Evolutionary conservation across 2,113 vertebrate genomes (phyloP).

Genomic region (Rostratula benghalensis): DNA sequence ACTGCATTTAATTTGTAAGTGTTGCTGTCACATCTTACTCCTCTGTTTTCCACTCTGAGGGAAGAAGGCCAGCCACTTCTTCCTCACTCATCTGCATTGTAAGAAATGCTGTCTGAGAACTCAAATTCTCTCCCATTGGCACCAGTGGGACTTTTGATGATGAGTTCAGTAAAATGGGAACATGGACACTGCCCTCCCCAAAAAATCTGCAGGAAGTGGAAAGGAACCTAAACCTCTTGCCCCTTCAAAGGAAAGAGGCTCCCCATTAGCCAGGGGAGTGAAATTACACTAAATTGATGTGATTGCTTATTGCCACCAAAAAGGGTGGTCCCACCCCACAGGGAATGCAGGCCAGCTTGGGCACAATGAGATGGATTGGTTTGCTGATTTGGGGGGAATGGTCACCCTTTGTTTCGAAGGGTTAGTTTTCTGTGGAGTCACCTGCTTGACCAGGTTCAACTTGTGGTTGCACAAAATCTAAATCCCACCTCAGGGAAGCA

Average conservation of each 20-base stretch:
- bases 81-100: not conserved
- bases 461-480: not conserved
- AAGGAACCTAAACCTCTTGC: not conserved
- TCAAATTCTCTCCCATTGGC: not conserved
- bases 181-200: not conserved
- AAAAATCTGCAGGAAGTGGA: not conserved
- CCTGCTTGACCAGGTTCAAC: not conserved
- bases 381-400: not conserved
- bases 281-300: not conserved
- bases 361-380: not conserved
- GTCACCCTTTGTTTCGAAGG: not conserved
- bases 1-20: not conserved
- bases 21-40: not conserved
- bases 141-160: not conserved
- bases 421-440: not conserved
- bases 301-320: not conserved
- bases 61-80: not conserved
- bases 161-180: not conserved
- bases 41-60: not conserved
- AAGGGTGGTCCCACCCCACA: not conserved
- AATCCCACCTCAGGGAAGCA: not conserved
- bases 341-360: not conserved
- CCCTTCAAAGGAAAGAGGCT: not conserved
- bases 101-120: not conserved
- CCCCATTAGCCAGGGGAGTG: not conserved